Conservation (phyloP, 35 echinoderm and acorn worm genomes). For the Holothuria glaberrima region DNA sequence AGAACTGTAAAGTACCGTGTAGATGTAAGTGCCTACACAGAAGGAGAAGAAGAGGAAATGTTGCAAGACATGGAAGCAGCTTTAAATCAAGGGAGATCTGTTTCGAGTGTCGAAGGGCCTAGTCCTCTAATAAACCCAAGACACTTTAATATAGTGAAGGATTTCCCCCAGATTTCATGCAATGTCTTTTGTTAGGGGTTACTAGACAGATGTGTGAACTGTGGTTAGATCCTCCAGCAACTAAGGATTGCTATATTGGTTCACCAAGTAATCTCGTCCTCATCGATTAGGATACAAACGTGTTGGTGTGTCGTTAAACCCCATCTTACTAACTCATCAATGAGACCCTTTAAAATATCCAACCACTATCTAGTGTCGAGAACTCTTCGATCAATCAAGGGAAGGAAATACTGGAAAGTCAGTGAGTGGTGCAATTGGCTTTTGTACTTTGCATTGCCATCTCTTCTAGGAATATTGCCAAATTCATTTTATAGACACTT, state of each 20-base stretch:
- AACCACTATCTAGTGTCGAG: slow-evolving; percentile 50
- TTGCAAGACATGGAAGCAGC: slow-evolving; percentile 56
- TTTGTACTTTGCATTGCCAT: slow-evolving; percentile 56
- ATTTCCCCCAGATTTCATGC: slow-evolving; percentile 81
- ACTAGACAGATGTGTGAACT: slow-evolving; percentile 59
- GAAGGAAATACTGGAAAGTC: slow-evolving; percentile 75
- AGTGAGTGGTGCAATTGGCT: slow-evolving; percentile 74
- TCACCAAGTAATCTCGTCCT: not conserved
- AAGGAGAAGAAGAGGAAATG: slow-evolving; percentile 69
- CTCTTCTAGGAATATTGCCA: slow-evolving; percentile 44
- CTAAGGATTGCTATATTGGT: slow-evolving; percentile 32
- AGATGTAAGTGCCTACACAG: slow-evolving; percentile 76
- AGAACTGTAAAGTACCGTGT: slow-evolving; percentile 70
- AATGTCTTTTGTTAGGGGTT: slow-evolving; percentile 64
- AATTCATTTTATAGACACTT: slow-evolving; percentile 52
- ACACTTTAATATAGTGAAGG: slow-evolving; percentile 64
- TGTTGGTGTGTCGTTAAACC: too few species aligned
- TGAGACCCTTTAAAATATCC: not conserved
- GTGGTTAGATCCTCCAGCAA: slow-evolving; percentile 34
- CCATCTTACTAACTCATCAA: too few species aligned
- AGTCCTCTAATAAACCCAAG: slow-evolving; percentile 54
- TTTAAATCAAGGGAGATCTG: slow-evolving; percentile 2
- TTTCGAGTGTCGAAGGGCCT: slow-evolving; percentile 75
- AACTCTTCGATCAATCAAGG: slow-evolving; percentile 23
- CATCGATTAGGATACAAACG: too few species aligned